A percentile compares a stretch with the other conserved stretches of the same genome.
phyloP scores from a whole-genome alignment of 2,797 vertebrate species.

The Gymnodraco acuticeps region DNA sequence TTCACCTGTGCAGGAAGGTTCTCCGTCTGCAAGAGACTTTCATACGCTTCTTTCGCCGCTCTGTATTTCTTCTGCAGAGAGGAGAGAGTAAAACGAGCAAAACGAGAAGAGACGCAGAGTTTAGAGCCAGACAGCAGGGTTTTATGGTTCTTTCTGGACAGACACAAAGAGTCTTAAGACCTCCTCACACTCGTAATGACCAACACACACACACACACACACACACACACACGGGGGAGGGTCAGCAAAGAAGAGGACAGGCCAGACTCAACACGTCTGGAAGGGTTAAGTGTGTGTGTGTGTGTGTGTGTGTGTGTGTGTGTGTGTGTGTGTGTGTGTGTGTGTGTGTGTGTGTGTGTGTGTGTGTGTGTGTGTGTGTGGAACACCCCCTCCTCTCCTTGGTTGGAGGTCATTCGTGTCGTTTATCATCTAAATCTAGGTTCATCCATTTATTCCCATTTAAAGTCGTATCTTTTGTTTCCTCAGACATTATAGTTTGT shows the following conservation, averaged over 20 bases:
- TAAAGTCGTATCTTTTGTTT: too few species aligned
- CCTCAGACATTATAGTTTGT: too few species aligned
- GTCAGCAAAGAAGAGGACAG: constrained; percentile 65
- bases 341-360: neutral
- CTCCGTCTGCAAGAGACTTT: constrained; percentile 95
- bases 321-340: constrained; percentile 31
- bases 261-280: constrained; percentile 79
- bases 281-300: constrained; percentile 39
- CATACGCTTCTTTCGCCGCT: constrained; percentile 97
- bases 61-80: constrained; percentile 94
- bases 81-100: neutral
- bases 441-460: too few species aligned
- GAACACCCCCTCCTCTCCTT: too few species aligned
- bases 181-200: constrained; percentile 74
- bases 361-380: too few species aligned
- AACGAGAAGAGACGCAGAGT: constrained; percentile 29
- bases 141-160: constrained; percentile 75
- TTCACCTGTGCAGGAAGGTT: constrained; percentile 98
- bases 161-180: constrained; percentile 78
- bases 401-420: too few species aligned
- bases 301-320: constrained; percentile 32
- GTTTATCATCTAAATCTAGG: too few species aligned
- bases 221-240: constrained; percentile 66
- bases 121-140: constrained; percentile 74
- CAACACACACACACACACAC: constrained; percentile 6